Evolutionary conservation across 2,888 invertebrate genomes (phyloP), one percentile per base, ranked within the genome.

Genomic region (Mesoligia furuncula): DNA sequence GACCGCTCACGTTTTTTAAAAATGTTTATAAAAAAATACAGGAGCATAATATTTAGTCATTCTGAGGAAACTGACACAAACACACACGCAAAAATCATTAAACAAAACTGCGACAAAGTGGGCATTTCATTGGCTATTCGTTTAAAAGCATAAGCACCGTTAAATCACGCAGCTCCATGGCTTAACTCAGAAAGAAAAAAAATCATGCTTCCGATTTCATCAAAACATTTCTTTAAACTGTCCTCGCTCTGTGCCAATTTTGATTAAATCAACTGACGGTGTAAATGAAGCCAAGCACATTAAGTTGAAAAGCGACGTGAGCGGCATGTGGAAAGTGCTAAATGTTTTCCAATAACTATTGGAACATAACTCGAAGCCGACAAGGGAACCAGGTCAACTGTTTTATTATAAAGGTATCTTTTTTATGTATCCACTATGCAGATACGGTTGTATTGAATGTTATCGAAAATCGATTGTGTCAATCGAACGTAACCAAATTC

Each of bases 331-430:
- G 87, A 92, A 24, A 90, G 89, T 89, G 90, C 89, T 92, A 92
- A 93, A 93, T 93, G 92, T 91, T 93, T 93, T 91, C 91, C 93
- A 85, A 93, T 93, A 93, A 89, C 90, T 91, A 89, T 88, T 82
- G 85, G 81, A 75, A 71, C 82, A 83, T 78, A 87, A 85, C 83
- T 83, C 64, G 79, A 77, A 74, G 64, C 73, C 83, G 73, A 68
- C 51, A 39, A 71, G 67, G 9, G 57, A 81, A 77, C 51, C 76
- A 84, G 83, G 75, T 83, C 79, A 80, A 83, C 79, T 73, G 61
- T 65, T 57, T 74, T 74, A 68, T 27, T 80, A 45, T 42, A 59
- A 67, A 57, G 27, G 36, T 73, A 39, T 54, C 15, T 42, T 59
- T 73, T 69, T 67, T 57, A 67, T 59, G 36, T 59, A 27, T 64